Base-by-base conservation (phyloP, 2,888 invertebrate genomes). In the Tachina lurida region DNA sequence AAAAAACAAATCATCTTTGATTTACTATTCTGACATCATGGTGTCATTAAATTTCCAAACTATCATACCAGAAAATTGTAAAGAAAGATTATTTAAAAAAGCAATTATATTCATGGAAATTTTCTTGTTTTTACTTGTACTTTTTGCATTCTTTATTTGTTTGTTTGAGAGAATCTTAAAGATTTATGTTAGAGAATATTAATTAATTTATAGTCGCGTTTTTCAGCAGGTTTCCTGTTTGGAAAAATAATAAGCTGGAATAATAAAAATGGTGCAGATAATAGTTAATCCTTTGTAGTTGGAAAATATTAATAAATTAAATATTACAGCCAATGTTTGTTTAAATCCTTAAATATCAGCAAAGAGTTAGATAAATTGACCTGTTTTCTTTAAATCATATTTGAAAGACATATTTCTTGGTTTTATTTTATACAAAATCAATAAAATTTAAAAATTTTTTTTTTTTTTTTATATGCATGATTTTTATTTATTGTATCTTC, bases 41-140 rank as follows among this genome's bases (percentile, higher is more conserved):
- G 22, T 74, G 81, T 81, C 76, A 77, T 81, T 81, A 81, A 76
- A 77, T 80, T 76, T 80, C 39, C 45, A 80, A 84, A 60, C 52
- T 41, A 71, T 65, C 39, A 62, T 12, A 60, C 47, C 65, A 81
- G 9, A 62, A 68, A 73, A 80, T 41, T 47, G 65, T 2, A 4
- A 56, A 19, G 10, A 77, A 80, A 67, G 31, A 80, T 74, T 49
- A 58, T 67, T 60, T 74, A 22, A 15, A 65, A 22, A 2, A 45
- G 52, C 52, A 43, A 70, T 58, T 54, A 52, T 70, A 45, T 68
- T 60, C 41, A 60, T 43, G 3, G 13, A 60, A 17, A 52, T 45
- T 41, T 15, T 45, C 31, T 49, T 67, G n/a, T 22, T 43, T 17
- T 65, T 31, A 10, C 12, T 43, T 17, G 56, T 31, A 10, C 12